phyloP scores from a whole-genome alignment of 1,140 invertebrate species.

The Drosophila insularis region DNA sequence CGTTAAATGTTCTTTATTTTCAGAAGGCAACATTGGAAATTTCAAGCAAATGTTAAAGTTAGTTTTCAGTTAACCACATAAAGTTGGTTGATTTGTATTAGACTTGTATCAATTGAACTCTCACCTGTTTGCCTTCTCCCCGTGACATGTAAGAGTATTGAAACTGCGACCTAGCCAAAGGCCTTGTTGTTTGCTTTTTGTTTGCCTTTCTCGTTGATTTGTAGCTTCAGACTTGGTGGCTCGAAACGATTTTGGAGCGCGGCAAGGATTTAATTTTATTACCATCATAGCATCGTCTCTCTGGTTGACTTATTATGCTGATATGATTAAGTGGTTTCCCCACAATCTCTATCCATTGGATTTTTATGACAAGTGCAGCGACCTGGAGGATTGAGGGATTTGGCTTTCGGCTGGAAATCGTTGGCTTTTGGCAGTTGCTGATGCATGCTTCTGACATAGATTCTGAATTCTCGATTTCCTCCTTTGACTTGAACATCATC shows the following conservation, averaged over 20 bases:
- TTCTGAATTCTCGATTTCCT: neutral
- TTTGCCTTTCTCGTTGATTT: slow-evolving; percentile 24
- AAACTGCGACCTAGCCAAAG: neutral
- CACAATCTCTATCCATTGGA: slow-evolving; percentile 27
- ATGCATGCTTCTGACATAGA: slow-evolving; percentile 24
- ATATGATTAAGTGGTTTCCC: slow-evolving; percentile 73
- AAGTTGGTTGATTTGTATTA: too few relatives aligned
- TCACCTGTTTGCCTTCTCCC: too few relatives aligned
- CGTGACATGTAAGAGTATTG: slow-evolving; percentile 17
- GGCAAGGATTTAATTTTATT: slow-evolving; percentile 79
- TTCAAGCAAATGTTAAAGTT: too few relatives aligned
- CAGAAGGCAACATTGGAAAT: too few relatives aligned
- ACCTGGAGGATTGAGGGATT: slow-evolving; percentile 6
- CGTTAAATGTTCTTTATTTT: too few relatives aligned
- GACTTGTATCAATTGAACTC: too few relatives aligned
- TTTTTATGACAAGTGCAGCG: slow-evolving; percentile 53
- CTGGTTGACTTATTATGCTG: slow-evolving; percentile 73
- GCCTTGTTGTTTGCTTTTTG: slow-evolving; percentile 11
- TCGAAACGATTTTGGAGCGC: slow-evolving; percentile 33
- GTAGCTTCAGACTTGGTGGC: neutral
- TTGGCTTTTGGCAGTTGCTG: slow-evolving; percentile 34
- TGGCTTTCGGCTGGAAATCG: neutral
- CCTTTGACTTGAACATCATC: neutral
- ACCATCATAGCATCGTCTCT: slow-evolving; percentile 37
- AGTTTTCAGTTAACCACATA: too few relatives aligned